Percentiles rank a stretch among this genome's conserved stretches.
Conservation (phyloP, 2,888 invertebrate genomes). For the Apotomis capreana region DNA sequence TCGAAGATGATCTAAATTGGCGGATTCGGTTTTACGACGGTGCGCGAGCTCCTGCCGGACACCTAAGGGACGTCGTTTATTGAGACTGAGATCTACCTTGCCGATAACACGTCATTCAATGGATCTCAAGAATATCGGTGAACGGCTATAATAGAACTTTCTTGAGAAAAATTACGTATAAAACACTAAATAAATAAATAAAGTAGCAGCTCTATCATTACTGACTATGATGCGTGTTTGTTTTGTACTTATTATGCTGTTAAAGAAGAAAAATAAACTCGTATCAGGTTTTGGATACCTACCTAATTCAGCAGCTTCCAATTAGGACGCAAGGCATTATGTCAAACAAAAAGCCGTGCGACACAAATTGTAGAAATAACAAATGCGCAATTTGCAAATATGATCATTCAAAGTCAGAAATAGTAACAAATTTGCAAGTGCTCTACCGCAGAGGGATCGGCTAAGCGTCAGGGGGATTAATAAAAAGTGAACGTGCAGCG, state of each 20-base stretch:
- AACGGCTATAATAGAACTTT: constrained; percentile 2
- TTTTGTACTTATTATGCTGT: no score
- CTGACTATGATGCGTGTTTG: no score
- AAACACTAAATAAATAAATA: not conserved
- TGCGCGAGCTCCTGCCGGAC: constrained; percentile 52
- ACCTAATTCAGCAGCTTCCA: constrained; percentile 4
- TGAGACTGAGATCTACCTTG: constrained; percentile 44
- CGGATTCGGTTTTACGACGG: constrained; percentile 68
- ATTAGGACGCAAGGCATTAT: constrained; percentile 4
- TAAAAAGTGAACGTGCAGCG: constrained; percentile 32
- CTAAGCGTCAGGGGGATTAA: constrained; percentile 31
- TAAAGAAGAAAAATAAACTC: no score
- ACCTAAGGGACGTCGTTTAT: constrained; percentile 45
- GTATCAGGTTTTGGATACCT: not conserved
- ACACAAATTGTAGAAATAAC: constrained; percentile 28
- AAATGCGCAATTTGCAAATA: constrained; percentile 40
- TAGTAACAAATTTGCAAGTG: constrained; percentile 38
- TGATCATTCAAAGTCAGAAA: constrained; percentile 41
- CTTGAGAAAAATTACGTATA: not conserved
- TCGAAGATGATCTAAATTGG: constrained; percentile 76
- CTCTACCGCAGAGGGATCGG: constrained; percentile 32
- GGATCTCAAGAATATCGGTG: constrained; percentile 13
- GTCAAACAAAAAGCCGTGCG: constrained; percentile 8
- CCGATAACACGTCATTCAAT: constrained; percentile 32
- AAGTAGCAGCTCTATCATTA: no score